Base-by-base conservation (phyloP, 1,140 invertebrate genomes). In the Habropoda laboriosa region DNA sequence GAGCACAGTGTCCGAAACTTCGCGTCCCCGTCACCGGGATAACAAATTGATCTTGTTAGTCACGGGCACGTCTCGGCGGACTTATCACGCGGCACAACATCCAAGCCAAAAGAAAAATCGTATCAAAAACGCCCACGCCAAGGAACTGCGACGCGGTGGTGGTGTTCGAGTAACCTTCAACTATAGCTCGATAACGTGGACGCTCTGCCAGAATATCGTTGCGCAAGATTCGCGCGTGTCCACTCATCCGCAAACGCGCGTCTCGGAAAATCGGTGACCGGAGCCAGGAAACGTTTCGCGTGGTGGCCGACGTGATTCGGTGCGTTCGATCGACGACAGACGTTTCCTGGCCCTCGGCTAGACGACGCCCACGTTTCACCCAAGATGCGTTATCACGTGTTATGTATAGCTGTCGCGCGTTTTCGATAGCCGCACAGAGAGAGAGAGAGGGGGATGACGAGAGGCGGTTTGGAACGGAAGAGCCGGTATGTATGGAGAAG, bases 191-290 rank as follows among this genome's bases (percentile, higher is more conserved):
- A 40, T 70, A 60, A 21, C 40, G 27, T 13, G 13, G 21, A 10
- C 1, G 24, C 42, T 42, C 3, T 77, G 75, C 75, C 75, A 77
- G n/a, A 71, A 71, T 68, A 51, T 71, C 16, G 40, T 78, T 60
- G 55, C 75, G 66, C 42, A 71, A 70, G 24, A 18, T 16, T 42
- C 38, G 38, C 38, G 38, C 38, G 6, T 21, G 27, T 32, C 47
- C 35, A 21, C 5, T 27, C n/a, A 18, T 38, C 30, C 13, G n/a
- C 53, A 32, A n/a, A 49, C 16, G 8, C 13, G 4, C 12, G 6
- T 30, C 13, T 30, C 13, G 21, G 42, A 38, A n/a, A 45, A 24
- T 47, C 32, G 40, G 24, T 57, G 30, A 13, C n/a, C n/a, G n/a
- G n/a, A n/a, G n/a, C n/a, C n/a, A n/a, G n/a, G n/a, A n/a, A n/a